phyloP scores from a whole-genome alignment of 2,888 invertebrate genomes.

The Linnaemya vulpina region DNA sequence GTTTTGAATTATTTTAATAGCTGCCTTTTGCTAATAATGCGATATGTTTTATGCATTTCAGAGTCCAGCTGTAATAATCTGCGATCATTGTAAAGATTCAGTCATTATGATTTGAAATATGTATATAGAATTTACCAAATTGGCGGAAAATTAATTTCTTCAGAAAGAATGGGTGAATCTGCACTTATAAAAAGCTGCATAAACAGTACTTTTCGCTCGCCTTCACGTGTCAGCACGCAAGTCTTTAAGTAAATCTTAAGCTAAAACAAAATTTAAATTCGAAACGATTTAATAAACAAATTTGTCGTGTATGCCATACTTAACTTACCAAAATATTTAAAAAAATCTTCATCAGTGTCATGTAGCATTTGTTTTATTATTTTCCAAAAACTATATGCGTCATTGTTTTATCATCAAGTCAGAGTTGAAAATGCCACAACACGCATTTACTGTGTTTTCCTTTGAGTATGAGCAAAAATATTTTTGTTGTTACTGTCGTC shows the following conservation, averaged over 20 bases:
- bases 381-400: conserved; percentile 77
- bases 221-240: not conserved
- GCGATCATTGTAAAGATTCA: too few species aligned
- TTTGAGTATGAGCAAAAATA: not conserved
- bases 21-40: too few species aligned
- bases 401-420: conserved; percentile 77
- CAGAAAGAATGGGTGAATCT: too few species aligned
- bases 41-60: too few species aligned
- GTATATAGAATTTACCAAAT: too few species aligned
- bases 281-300: not conserved
- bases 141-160: too few species aligned
- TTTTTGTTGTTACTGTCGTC: conserved; percentile 10
- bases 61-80: too few species aligned
- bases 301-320: not conserved
- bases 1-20: too few species aligned
- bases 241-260: not conserved
- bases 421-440: conserved; percentile 66
- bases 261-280: not conserved
- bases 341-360: conserved; percentile 44
- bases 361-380: conserved; percentile 72
- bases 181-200: too few species aligned
- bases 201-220: too few species aligned
- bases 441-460: conserved; percentile 68
- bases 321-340: not conserved
- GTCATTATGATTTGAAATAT: too few species aligned